phyloP scores from a whole-genome alignment of 2,113 vertebrate species.

The Balaenoptera acutorostrata region DNA sequence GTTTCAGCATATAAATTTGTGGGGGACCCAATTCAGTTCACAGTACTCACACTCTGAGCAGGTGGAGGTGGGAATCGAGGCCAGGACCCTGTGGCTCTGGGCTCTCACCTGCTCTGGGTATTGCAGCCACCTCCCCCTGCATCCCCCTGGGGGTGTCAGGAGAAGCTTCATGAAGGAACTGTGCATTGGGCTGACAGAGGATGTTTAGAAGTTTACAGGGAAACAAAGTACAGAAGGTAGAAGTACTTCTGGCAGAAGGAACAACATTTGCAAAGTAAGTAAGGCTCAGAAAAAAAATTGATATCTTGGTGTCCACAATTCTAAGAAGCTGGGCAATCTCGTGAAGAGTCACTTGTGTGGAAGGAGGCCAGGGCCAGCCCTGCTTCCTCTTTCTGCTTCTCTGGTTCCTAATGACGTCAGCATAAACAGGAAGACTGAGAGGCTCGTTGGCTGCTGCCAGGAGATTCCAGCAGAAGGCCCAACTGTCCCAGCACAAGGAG shows the following conservation, averaged over 20 bases:
- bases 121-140: neutral
- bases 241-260: neutral
- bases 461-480: neutral
- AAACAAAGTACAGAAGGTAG: too few relatives aligned
- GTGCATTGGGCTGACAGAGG: neutral
- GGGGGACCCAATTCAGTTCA: too few relatives aligned
- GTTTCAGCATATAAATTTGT: too few relatives aligned
- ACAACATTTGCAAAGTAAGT: neutral
- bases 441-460: neutral
- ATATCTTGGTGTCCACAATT: neutral
- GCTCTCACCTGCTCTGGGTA: neutral
- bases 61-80: neutral
- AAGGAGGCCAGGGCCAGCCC: neutral
- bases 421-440: constrained; percentile 14
- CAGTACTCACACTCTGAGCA: neutral
- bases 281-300: neutral
- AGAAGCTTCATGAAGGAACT: neutral
- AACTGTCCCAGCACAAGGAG: neutral
- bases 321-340: neutral
- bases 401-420: constrained; percentile 18
- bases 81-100: neutral
- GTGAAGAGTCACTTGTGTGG: neutral
- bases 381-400: constrained; percentile 59
- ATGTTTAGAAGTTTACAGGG: neutral
- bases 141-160: neutral